Base-by-base conservation (phyloP, 2,797 vertebrate species). In the Carapus acus region DNA sequence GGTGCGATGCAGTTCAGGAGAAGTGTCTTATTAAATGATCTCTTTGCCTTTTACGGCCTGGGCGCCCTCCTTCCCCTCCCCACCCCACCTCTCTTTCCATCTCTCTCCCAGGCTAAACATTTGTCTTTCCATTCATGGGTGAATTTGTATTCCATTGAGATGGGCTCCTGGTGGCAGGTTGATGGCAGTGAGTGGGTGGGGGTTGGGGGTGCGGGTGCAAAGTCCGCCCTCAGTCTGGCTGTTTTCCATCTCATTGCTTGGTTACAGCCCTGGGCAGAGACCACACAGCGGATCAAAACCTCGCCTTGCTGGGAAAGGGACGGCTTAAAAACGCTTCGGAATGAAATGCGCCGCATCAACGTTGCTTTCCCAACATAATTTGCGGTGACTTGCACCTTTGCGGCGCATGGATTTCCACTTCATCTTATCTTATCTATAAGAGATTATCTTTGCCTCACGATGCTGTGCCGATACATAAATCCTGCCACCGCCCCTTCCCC, bases 61-160 rank as follows among this genome's bases (percentile, higher is more conserved):
- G 31, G 6, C 31, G 9, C 31, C 3, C 3, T 2, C 67, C 49
- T 66, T 41, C 31, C 3, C 3, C 4, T 66, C 49, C 67, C 43
- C 60, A 4, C 67, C 51, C 53, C n/a, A n/a, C n/a, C 49, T 50
- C 62, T 71, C 72, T 81, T 77, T 79, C 77, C 70, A 82, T 78
- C 68, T 58, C 76, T 67, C 62, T 74, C 42, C 65, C 4, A 69
- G 65, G 66, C 79, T 82, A 85, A 87, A 84, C 80, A 81, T 86
- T 85, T 83, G 79, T 83, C 81, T 87, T 85, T 83, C 82, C 80
- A 81, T 83, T 86, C 82, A 85, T 76, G 81, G 77, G 57, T 80
- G 73, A 80, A 83, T 85, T 83, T 84, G 74, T 82, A 80, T 84
- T 80, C 77, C 74, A 69, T 55, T 70, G 76, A 81, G 75, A 74